Evolutionary conservation across 2,113 vertebrate genomes (phyloP), one percentile per base, ranked within the genome.

Genomic region (Thryonomys swinderianus): DNA sequence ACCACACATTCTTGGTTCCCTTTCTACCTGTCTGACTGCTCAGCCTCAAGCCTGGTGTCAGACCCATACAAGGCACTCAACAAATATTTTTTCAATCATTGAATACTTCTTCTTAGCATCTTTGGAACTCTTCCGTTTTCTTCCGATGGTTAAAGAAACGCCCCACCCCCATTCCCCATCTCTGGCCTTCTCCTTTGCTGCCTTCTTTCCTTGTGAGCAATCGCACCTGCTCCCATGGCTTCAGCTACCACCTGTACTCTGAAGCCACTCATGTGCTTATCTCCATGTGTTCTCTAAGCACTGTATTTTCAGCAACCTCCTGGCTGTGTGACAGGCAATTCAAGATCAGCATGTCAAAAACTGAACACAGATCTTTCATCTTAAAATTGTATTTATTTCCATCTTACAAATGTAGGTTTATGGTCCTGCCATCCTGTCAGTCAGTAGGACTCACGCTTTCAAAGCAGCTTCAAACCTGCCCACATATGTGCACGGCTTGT

Each of bases 91-190:
- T 34, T 67, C 23, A 85, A 79, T 40, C 20, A 81, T 17, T 32
- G 21, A 93, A 40, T 84, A 84, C 21, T 95, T 94, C 42, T 20
- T 83, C 73, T 86, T 83, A 85, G 27, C 91, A 34, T n/a, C 64
- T 73, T 91, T 69, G 79, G 71, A 30, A 69, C 5, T 62, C 55
- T 91, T 90, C 37, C 13, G 7, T 66, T 81, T 90, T 71, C 67
- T 84, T 45, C 37, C 30, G 80, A 5, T 71, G 71, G 12, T 80
- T 92, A 27, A 51, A 76, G 34, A 64, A 16, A 66, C 10, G n/a
- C 32, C 37, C 42, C 11, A 1, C 32, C 32, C 42, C 37, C 61
- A 42, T 18, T 82, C n/a, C 94, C 81, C 64, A 81, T n/a, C n/a
- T 74, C 9, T 69, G 40, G 4, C 18, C 48, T 96, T 82, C 40